These are phyloP conservation scores for Streptopelia turtur DNA, from an alignment of 2,797 vertebrate genomes.

Conservation along the genomic window DNA sequence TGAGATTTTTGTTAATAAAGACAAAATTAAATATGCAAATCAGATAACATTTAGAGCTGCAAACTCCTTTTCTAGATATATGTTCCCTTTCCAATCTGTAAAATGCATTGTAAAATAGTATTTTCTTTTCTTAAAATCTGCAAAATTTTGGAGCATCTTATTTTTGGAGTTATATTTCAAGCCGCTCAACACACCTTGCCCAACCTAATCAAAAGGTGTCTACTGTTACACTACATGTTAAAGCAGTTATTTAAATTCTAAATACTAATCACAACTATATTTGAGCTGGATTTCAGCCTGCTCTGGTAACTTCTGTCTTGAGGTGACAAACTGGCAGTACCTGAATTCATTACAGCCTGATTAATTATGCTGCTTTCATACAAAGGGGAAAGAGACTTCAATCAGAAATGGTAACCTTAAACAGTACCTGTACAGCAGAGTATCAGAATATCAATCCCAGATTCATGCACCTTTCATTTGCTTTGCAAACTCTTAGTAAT, in stretches of 20 bases:
- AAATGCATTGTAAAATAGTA: neutral
- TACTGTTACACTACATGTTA: neutral
- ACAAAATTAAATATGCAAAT: neutral
- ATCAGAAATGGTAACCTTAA: slow-evolving; percentile 25
- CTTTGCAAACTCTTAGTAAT: neutral
- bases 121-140: neutral
- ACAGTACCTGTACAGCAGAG: neutral
- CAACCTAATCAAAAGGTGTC: neutral
- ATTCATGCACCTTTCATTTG: neutral
- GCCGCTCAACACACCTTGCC: neutral
- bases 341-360: slow-evolving; percentile 74
- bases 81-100: neutral
- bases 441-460: neutral
- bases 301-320: slow-evolving; percentile 46
- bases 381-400: slow-evolving; percentile 53
- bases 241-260: slow-evolving; percentile 29
- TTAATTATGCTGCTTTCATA: slow-evolving; percentile 73
- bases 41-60: neutral
- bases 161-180: neutral
- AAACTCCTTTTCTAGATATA: neutral
- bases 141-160: neutral
- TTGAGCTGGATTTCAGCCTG: slow-evolving; percentile 52
- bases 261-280: neutral
- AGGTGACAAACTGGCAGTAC: slow-evolving; percentile 60
- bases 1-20: neutral